Percentiles rank a stretch among this genome's conserved stretches.
Evolutionary conservation across 2,797 vertebrate genomes (phyloP).

Genomic region (Cossypha dichroa): DNA sequence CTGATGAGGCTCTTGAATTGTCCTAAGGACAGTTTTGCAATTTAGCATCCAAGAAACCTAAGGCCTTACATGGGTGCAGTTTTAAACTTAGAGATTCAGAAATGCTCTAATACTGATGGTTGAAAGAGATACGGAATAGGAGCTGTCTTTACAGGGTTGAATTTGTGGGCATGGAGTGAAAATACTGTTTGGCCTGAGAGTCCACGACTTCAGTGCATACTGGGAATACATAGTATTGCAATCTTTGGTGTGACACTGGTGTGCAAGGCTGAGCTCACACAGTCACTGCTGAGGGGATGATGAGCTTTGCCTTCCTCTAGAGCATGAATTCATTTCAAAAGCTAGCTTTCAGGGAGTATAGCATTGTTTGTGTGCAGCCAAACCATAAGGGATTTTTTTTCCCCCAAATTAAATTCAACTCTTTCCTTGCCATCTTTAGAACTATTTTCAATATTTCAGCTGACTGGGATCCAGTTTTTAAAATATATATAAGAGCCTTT

Average conservation of each 20-base stretch:
- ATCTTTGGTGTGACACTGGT: neutral
- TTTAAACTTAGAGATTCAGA: neutral
- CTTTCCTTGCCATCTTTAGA: slow-evolving; percentile 4
- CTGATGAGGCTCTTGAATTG: neutral
- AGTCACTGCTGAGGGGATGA: neutral
- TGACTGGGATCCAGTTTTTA: slow-evolving; percentile 10
- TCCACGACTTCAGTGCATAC: neutral
- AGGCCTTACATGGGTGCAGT: neutral
- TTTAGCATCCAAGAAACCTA: neutral
- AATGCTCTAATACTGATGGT: neutral
- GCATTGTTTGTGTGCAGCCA: slow-evolving; percentile 12
- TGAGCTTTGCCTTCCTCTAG: neutral
- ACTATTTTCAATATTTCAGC: neutral
- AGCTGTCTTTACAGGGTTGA: neutral
- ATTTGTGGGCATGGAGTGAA: neutral
- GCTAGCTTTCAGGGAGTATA: neutral
- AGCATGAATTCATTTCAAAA: neutral
- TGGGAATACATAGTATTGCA: neutral
- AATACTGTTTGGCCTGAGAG: neutral
- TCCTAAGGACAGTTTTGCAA: neutral
- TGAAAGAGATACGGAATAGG: neutral
- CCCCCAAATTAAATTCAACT: neutral
- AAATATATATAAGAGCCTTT: neutral
- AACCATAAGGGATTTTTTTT: slow-evolving; percentile 11
- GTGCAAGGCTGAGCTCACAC: neutral